Evolutionary conservation across 2,797 vertebrate genomes (phyloP), one percentile per base, ranked within the genome.

Genomic region (Periparus ater): DNA sequence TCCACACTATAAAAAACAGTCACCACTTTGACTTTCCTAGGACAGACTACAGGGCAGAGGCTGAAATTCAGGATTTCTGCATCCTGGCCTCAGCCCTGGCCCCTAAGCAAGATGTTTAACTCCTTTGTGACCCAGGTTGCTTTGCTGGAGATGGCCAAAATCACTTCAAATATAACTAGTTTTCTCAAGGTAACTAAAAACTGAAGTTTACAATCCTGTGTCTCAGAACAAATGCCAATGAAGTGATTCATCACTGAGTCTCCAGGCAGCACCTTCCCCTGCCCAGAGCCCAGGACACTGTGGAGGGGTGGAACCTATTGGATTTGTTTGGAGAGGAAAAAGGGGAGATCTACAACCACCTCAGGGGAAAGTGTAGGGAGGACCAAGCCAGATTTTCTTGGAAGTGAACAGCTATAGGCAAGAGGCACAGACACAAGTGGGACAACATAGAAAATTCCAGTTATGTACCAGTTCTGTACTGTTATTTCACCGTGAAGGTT

Each of bases 221-320:
- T 13, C 30, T 42, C 36, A 0, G 0, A 51, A 58, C 18, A 51
- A 62, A 51, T 8, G 14, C 8, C 58, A 51, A 6, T n/a, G 47
- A 53, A 76, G 48, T 51, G 58, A 23, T 25, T 42, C 47, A 76
- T 47, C 36, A 51, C 74, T 29, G 30, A n/a, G 18, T 17, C 45
- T 62, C 23, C 57, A 50, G 23, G 36, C 23, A 76, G 47, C 58
- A 44, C 11, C 19, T 53, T 44, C 36, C 48, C 19, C 32, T 63
- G 38, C 15, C 58, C 38, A 53, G 73, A n/a, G 27, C 23, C 23
- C 47, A 42, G 30, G 48, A 29, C 38, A 44, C 18, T 29, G 30
- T 6, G 30, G 30, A 53, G 30, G 44, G 25, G 25, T 34, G 36
- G 47, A n/a, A 51, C 11, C 30, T 42, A 11, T 7, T 9, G 30